Percentiles rank a stretch among this genome's conserved stretches.
Evolutionary conservation across 2,888 invertebrate species (phyloP).

Genomic region (Drosophila algonquin): DNA sequence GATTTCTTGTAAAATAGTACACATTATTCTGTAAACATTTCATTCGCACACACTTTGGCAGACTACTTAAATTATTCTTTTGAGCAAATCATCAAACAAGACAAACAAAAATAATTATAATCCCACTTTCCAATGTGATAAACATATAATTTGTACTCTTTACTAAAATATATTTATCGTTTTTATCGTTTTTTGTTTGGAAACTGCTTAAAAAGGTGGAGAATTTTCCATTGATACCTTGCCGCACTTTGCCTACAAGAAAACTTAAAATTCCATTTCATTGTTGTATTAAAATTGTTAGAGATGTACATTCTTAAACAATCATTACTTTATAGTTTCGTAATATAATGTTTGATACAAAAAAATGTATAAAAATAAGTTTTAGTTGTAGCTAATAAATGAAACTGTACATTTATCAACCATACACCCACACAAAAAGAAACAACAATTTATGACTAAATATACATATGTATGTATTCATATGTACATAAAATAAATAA

Average conservation of each 20-base stretch:
- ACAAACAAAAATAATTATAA: constrained; percentile 59
- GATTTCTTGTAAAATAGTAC: constrained; percentile 55
- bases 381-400: constrained; percentile 67
- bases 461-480: constrained; percentile 51
- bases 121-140: constrained; percentile 74
- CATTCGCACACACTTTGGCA: constrained; percentile 58
- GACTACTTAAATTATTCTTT: constrained; percentile 32
- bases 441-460: constrained; percentile 52
- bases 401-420: constrained; percentile 75
- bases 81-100: constrained; percentile 38
- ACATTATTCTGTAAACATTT: constrained; percentile 57
- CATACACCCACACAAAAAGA: constrained; percentile 51
- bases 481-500: constrained; percentile 58
- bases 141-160: constrained; percentile 68
- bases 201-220: constrained; percentile 60
- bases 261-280: constrained; percentile 60
- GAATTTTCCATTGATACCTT: constrained; percentile 50
- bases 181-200: constrained; percentile 62
- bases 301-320: constrained; percentile 47
- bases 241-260: constrained; percentile 75
- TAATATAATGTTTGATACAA: constrained; percentile 63
- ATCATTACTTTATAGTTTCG: constrained; percentile 58
- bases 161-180: constrained; percentile 71
- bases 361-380: constrained; percentile 50
- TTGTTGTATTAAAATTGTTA: constrained; percentile 61